These are phyloP conservation scores for Holcopasites calliopsidis DNA, from an alignment of 1,140 invertebrate species.

Conservation along the genomic window DNA sequence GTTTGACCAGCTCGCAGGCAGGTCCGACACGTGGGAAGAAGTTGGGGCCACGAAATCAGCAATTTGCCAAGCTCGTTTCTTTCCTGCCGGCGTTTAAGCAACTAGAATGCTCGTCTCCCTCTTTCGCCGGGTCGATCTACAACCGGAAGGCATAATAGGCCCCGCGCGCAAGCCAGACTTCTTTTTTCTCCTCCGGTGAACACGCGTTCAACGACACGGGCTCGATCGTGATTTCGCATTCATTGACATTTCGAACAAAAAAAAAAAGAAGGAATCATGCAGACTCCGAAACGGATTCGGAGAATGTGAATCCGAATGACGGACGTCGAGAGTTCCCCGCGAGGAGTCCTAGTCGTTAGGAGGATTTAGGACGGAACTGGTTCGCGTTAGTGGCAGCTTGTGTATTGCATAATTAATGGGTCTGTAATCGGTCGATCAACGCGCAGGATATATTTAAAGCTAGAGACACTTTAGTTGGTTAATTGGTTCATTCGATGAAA, in stretches of 20 bases:
- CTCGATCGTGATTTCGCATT: background rate
- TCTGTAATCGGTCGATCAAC: background rate
- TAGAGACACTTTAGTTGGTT: no score
- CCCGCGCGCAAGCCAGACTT: no score
- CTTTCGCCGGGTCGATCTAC: background rate
- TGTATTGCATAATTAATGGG: background rate
- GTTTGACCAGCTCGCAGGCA: constrained; percentile 32
- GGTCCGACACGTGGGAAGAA: constrained; percentile 14
- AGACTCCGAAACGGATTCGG: background rate
- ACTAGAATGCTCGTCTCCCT: constrained; percentile 24
- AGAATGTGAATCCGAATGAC: constrained; percentile 15
- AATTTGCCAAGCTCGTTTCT: background rate
- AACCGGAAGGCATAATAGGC: constrained; percentile 20
- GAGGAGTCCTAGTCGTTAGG: background rate
- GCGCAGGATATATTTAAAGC: constrained; percentile 7
- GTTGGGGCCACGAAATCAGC: background rate
- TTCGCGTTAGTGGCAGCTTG: constrained; percentile 11
- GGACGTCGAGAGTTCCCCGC: background rate
- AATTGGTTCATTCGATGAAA: background rate
- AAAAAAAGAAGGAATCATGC: constrained; percentile 16
- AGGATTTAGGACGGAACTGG: constrained; percentile 20
- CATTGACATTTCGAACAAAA: constrained; percentile 29
- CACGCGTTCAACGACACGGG: background rate
- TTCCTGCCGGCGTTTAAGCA: constrained; percentile 11
- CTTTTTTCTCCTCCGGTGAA: background rate